Percentiles rank a stretch among this genome's conserved stretches.
Conservation (phyloP, 2,888 invertebrate genomes). For the Macroteleia sp. region DNA sequence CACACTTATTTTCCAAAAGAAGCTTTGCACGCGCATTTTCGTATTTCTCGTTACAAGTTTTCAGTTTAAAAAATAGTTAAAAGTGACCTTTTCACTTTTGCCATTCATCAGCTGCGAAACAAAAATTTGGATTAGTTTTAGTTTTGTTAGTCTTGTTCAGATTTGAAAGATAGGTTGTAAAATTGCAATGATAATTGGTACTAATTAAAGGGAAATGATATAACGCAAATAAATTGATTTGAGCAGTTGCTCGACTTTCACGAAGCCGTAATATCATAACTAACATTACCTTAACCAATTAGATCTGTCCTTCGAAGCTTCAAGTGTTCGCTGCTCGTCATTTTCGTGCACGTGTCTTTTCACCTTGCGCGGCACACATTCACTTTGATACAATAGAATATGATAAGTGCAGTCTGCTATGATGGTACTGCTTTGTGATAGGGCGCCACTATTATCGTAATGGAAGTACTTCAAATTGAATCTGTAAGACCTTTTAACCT, state of each 20-base stretch:
- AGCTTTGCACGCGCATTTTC: constrained; percentile 20
- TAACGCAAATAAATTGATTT: too few species aligned
- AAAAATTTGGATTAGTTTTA: too few species aligned
- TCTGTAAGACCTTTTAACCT: constrained; percentile 64
- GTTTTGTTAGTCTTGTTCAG: too few species aligned
- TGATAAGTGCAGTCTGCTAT: constrained; percentile 47
- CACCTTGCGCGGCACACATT: constrained; percentile 42
- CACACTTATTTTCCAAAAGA: constrained; percentile 55
- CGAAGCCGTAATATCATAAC: constrained; percentile 23
- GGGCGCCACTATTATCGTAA: constrained; percentile 57
- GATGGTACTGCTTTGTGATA: constrained; percentile 45
- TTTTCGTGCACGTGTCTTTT: constrained; percentile 51
- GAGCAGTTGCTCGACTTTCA: constrained; percentile 14
- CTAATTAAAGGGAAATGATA: too few species aligned
- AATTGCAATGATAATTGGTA: too few species aligned
- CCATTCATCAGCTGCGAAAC: too few species aligned
- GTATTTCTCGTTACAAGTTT: constrained; percentile 21
- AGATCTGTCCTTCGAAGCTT: constrained; percentile 51
- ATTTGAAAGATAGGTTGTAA: too few species aligned
- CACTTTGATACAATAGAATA: constrained; percentile 57
- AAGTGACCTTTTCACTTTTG: too few species aligned
- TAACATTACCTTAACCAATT: constrained; percentile 54
- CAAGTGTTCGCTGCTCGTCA: constrained; percentile 34
- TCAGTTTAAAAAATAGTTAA: too few species aligned
- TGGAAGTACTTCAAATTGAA: constrained; percentile 62